Conservation (phyloP, 2,113 vertebrate species). For the Actenoides hombroni region DNA sequence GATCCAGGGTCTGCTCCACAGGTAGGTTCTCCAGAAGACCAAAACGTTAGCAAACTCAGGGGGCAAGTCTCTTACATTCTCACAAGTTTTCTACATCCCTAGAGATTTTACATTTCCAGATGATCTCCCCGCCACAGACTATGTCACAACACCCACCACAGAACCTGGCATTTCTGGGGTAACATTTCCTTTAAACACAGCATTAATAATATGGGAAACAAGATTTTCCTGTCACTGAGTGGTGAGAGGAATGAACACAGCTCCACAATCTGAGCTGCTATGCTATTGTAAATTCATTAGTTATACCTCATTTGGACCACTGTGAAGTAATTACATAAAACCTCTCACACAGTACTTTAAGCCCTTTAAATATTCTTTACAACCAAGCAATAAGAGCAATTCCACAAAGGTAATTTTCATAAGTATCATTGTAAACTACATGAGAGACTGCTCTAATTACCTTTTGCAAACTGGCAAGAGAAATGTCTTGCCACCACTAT, state of each 20-base stretch:
- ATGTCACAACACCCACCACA: neutral
- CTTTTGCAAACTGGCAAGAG: neutral
- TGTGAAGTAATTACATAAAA: constrained; percentile 33
- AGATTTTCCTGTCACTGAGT: neutral
- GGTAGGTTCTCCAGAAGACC: neutral
- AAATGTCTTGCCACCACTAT: neutral
- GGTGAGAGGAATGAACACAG: neutral
- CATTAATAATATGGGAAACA: neutral
- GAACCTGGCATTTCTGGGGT: neutral
- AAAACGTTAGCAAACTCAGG: neutral
- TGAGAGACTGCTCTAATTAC: constrained; percentile 26
- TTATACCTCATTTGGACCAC: constrained; percentile 52
- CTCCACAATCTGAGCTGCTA: neutral
- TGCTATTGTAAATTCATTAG: constrained; percentile 37
- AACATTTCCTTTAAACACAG: constrained; percentile 27
- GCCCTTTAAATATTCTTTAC: constrained; percentile 41
- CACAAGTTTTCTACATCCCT: neutral
- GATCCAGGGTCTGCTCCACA: neutral
- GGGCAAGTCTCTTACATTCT: neutral
- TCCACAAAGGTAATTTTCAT: constrained; percentile 48
- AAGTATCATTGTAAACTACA: constrained; percentile 52
- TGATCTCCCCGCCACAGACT: neutral
- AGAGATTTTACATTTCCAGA: neutral
- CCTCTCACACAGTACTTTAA: constrained; percentile 20
- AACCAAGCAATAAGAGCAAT: constrained; percentile 38